phyloP scores from a whole-genome alignment of 2,797 vertebrate species.

The Florisuga fusca region DNA sequence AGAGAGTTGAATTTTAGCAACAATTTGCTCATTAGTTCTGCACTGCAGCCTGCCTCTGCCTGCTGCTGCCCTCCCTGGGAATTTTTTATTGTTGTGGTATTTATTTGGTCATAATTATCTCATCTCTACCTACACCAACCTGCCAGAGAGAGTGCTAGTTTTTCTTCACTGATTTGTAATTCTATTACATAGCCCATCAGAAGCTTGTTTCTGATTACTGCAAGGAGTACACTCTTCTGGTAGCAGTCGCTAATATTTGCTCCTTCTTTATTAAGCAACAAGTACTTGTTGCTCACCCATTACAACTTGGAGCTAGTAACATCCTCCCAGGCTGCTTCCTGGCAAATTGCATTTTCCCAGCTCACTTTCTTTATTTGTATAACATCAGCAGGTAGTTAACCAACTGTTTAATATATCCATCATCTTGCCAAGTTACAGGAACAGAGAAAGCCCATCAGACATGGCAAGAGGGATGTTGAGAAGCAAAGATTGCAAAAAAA shows the following conservation, averaged over 20 bases:
- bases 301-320: slow-evolving; percentile 7
- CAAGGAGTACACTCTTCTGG: neutral
- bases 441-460: neutral
- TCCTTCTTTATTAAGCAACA: slow-evolving; percentile 55
- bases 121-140: slow-evolving; percentile 18
- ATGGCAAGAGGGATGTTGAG: neutral
- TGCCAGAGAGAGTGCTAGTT: slow-evolving; percentile 23
- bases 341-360: neutral
- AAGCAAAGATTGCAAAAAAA: neutral
- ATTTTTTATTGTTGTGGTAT: slow-evolving; percentile 46
- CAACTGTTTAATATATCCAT: neutral
- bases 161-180: slow-evolving; percentile 49
- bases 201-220: slow-evolving; percentile 44
- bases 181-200: slow-evolving; percentile 47
- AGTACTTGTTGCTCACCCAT: neutral
- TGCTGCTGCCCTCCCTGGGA: neutral
- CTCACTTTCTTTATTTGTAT: slow-evolving; percentile 4
- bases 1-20: slow-evolving; percentile 23
- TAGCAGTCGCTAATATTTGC: slow-evolving; percentile 47
- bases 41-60: neutral
- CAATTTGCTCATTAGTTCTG: slow-evolving; percentile 56
- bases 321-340: neutral
- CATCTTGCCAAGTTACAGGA: neutral
- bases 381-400: neutral
- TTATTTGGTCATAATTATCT: slow-evolving; percentile 58